Percentiles rank a stretch among this genome's conserved stretches.
These are phyloP conservation scores for Meteorus sp. DNA, from an alignment of 1,140 invertebrate genomes.

Conservation along the genomic window DNA sequence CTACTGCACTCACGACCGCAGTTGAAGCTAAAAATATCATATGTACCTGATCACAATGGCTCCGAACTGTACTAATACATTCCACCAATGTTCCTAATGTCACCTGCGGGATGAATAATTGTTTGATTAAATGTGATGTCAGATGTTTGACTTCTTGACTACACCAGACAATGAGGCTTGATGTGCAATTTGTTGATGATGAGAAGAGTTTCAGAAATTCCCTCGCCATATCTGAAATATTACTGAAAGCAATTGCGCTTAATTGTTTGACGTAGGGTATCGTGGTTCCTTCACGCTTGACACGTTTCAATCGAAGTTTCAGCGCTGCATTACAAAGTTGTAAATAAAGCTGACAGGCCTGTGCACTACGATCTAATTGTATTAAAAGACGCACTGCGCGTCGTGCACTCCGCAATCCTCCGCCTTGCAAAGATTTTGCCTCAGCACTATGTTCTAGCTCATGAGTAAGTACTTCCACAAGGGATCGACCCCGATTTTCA, in stretches of 20 bases:
- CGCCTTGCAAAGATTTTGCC: constrained; percentile 83
- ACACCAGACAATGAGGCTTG: constrained; percentile 87
- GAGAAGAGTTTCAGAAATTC: constrained; percentile 86
- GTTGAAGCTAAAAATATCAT: constrained; percentile 44
- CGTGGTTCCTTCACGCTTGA: constrained; percentile 87
- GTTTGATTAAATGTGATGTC: constrained; percentile 80
- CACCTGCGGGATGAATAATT: constrained; percentile 91
- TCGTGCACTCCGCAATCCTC: constrained; percentile 81
- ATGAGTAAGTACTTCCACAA: constrained; percentile 84
- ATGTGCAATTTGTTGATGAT: constrained; percentile 70
- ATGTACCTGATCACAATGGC: constrained; percentile 72
- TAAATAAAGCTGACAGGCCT: constrained; percentile 84
- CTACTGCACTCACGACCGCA: constrained; percentile 43
- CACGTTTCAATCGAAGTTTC: constrained; percentile 79
- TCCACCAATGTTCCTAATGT: constrained; percentile 81
- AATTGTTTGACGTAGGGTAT: constrained; percentile 83
- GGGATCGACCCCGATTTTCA: constrained; percentile 68
- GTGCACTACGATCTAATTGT: constrained; percentile 75
- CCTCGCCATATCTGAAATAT: constrained; percentile 81
- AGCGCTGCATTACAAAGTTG: constrained; percentile 81
- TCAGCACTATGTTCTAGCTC: constrained; percentile 87
- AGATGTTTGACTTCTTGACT: constrained; percentile 83
- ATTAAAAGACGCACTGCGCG: constrained; percentile 87
- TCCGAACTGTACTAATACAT: constrained; percentile 78
- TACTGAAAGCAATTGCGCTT: constrained; percentile 85